Percentiles rank a stretch among this genome's conserved stretches.
These are phyloP conservation scores for Orthonychiurus folsomi DNA, from an alignment of 2,888 invertebrate genomes.

Conservation along the genomic window DNA sequence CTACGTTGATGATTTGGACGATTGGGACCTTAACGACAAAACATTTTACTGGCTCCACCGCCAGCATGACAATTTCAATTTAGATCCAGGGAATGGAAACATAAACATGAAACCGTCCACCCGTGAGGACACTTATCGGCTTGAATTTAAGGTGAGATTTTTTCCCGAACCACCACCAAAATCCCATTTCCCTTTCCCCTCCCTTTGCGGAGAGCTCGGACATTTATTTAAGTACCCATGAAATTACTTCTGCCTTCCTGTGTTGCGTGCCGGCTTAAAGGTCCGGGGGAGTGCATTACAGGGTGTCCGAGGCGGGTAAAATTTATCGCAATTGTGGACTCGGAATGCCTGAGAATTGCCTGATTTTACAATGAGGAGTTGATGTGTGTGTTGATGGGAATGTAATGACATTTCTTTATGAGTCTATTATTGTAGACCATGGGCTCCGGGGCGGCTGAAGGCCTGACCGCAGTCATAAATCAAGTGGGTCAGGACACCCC, in stretches of 20 bases:
- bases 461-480: background rate
- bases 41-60: constrained; percentile 59
- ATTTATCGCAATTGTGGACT: background rate
- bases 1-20: constrained; percentile 88
- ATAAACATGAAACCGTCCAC: constrained; percentile 61
- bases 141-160: constrained; percentile 54
- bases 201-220: background rate
- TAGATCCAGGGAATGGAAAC: constrained; percentile 70
- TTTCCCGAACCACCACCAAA: no score
- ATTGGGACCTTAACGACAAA: constrained; percentile 94
- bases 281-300: background rate
- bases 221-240: background rate
- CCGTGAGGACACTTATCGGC: constrained; percentile 61
- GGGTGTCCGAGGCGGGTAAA: background rate
- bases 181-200: no score
- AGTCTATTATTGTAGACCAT: background rate
- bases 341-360: background rate
- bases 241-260: no score
- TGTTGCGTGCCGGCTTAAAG: background rate
- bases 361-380: background rate
- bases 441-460: background rate
- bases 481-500: background rate
- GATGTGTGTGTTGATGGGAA: constrained; percentile 1
- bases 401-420: constrained; percentile 1
- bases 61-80: constrained; percentile 57